phyloP scores from a whole-genome alignment of 2,888 invertebrate genomes.

The Scrobipalpa costella region DNA sequence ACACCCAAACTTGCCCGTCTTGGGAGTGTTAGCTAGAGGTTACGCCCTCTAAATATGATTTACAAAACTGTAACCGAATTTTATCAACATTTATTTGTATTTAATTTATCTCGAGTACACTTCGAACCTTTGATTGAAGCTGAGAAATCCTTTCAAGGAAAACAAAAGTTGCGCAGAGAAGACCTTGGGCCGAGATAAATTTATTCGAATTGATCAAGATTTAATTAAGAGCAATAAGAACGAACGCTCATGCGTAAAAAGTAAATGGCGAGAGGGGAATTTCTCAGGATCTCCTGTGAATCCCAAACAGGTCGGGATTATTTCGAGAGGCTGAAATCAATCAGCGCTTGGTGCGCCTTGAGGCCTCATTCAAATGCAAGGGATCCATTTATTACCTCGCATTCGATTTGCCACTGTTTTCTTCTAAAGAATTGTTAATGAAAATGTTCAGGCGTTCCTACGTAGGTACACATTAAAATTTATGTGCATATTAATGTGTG shows the following conservation, averaged over 20 bases:
- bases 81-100: background rate
- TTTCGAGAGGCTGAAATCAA: slow-evolving; percentile 66
- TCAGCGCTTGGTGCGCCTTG: slow-evolving; percentile 56
- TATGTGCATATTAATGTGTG: slow-evolving; percentile 25
- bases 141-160: slow-evolving; percentile 2
- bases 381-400: slow-evolving; percentile 67
- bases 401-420: slow-evolving; percentile 63
- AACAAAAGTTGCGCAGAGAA: slow-evolving; percentile 6
- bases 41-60: background rate
- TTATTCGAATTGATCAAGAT: slow-evolving; percentile 38
- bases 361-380: slow-evolving; percentile 71
- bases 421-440: slow-evolving; percentile 52
- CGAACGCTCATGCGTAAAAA: slow-evolving; percentile 52
- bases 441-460: slow-evolving; percentile 37
- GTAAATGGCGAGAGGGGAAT: slow-evolving; percentile 48
- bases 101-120: background rate
- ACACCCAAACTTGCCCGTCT: background rate
- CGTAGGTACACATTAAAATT: slow-evolving; percentile 22
- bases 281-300: slow-evolving; percentile 54
- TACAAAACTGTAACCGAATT: slow-evolving; percentile 3
- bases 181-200: slow-evolving; percentile 26
- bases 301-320: slow-evolving; percentile 61
- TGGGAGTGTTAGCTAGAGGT: background rate
- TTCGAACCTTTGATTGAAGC: background rate
- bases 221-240: slow-evolving; percentile 56